Evolutionary conservation across 2,113 vertebrate species (phyloP).

Genomic region (Syrmaticus mikado): DNA sequence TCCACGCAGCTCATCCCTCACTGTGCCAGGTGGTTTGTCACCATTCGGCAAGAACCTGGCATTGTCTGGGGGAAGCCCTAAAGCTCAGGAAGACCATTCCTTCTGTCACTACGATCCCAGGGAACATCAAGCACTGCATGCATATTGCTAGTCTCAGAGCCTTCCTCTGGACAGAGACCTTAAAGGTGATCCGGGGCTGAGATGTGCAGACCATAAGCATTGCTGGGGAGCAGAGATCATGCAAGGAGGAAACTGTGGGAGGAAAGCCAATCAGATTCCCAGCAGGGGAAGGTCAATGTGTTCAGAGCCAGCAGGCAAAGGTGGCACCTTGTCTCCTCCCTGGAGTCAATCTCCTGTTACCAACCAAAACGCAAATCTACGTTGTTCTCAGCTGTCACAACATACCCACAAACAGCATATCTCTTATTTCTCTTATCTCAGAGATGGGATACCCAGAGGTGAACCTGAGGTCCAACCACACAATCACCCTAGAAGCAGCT

Average conservation of each 20-base stretch:
- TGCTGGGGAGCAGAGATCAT: too few relatives aligned
- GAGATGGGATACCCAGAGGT: background rate
- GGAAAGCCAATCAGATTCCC: background rate
- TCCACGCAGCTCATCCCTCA: rapidly evolving
- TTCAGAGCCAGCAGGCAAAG: background rate
- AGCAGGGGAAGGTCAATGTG: background rate
- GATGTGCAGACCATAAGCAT: background rate
- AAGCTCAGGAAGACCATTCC: background rate
- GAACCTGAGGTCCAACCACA: background rate
- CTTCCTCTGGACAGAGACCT: background rate
- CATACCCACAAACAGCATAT: background rate
- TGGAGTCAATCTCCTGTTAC: background rate
- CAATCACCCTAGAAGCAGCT: background rate
- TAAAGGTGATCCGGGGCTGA: background rate
- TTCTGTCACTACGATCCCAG: background rate
- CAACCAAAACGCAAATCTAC: background rate
- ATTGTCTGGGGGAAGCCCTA: background rate
- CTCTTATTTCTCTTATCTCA: background rate
- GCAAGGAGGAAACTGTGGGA: too few relatives aligned
- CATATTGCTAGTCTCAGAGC: rapidly evolving
- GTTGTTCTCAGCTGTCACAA: background rate
- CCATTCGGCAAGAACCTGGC: rapidly evolving
- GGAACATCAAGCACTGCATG: background rate
- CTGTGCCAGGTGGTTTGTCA: background rate
- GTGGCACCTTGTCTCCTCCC: background rate